These are phyloP conservation scores for Phlogophora meticulosa DNA, from an alignment of 2,888 invertebrate genomes.

Conservation along the genomic window DNA sequence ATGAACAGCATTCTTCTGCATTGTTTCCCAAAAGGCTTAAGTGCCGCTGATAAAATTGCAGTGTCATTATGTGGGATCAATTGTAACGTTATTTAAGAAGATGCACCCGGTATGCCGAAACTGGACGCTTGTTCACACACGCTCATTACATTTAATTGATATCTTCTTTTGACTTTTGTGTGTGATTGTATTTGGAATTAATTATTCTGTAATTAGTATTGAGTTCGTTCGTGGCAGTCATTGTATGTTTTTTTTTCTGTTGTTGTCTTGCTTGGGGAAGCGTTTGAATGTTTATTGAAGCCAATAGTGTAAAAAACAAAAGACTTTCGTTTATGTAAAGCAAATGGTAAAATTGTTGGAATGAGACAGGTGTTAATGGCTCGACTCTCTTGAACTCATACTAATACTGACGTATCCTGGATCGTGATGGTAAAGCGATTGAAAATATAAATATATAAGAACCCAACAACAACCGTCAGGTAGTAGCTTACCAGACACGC, in stretches of 20 bases:
- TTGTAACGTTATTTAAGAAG: slow-evolving; percentile 51
- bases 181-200: slow-evolving; percentile 45
- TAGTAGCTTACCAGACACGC: no score
- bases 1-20: slow-evolving; percentile 27
- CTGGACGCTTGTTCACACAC: slow-evolving; percentile 47
- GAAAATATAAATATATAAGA: no score
- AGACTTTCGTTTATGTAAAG: no score
- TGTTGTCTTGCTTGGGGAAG: neutral
- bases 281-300: neutral
- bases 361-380: no score
- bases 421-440: no score
- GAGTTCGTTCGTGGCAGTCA: neutral
- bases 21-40: slow-evolving; percentile 49
- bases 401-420: no score
- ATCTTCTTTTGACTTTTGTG: slow-evolving; percentile 45
- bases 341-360: no score
- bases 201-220: slow-evolving; percentile 26
- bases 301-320: neutral
- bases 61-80: slow-evolving; percentile 47
- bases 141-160: slow-evolving; percentile 53
- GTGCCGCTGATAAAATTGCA: slow-evolving; percentile 47
- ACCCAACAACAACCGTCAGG: no score
- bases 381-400: no score
- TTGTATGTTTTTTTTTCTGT: neutral
- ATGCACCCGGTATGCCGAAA: slow-evolving; percentile 46